Percentiles rank a stretch among this genome's conserved stretches.
These are phyloP conservation scores for Esox masquinongy DNA, from an alignment of 2,797 vertebrate genomes.

Conservation along the genomic window DNA sequence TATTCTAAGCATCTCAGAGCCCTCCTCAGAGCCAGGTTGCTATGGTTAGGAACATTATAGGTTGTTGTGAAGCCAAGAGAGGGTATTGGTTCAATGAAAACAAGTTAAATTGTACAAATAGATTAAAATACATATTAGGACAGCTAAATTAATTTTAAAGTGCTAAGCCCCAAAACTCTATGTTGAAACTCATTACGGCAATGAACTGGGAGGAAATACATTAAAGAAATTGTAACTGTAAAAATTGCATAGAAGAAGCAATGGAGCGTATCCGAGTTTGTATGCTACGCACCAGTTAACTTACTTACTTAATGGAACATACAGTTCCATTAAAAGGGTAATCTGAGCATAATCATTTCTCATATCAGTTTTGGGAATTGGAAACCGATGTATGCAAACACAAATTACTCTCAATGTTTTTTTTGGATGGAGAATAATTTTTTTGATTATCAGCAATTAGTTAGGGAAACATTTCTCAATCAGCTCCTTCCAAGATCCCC, in stretches of 20 bases:
- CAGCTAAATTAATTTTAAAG: neutral
- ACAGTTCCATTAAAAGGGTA: slow-evolving; percentile 39
- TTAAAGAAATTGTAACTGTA: slow-evolving; percentile 10
- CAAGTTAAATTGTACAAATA: slow-evolving; percentile 15
- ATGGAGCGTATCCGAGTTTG: slow-evolving; percentile 7
- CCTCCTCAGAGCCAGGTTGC: neutral
- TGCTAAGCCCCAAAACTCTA: neutral
- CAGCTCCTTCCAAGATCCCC: slow-evolving; percentile 46
- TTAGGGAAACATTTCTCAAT: slow-evolving; percentile 55
- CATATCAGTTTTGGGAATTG: slow-evolving; percentile 50
- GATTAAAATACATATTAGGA: neutral
- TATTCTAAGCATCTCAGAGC: neutral
- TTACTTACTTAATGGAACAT: too few relatives aligned
- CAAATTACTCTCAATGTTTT: slow-evolving; percentile 63
- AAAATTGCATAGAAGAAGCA: slow-evolving; percentile 25
- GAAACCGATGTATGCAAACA: slow-evolving; percentile 47
- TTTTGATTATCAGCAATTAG: slow-evolving; percentile 66
- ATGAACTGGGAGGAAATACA: neutral
- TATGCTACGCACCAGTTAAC: slow-evolving; percentile 9
- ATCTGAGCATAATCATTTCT: slow-evolving; percentile 37
- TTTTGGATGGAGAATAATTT: slow-evolving; percentile 66
- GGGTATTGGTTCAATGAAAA: neutral
- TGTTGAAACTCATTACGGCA: neutral
- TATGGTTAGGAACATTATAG: neutral
- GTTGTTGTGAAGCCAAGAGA: neutral